Base-by-base conservation (phyloP, 1,140 invertebrate species). In the Papilio glaucus region DNA sequence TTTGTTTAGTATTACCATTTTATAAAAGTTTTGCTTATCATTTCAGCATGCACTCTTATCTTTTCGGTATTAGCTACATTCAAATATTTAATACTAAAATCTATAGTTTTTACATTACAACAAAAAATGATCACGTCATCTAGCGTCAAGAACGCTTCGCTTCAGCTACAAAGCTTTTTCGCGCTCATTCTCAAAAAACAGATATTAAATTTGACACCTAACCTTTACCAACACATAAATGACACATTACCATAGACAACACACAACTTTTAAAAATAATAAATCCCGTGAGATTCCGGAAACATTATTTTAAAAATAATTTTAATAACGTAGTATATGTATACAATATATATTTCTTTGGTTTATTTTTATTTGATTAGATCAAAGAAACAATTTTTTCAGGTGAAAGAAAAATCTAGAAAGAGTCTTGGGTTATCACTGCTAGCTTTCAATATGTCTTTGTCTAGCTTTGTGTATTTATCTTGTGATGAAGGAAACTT, bases 381-480 rank as follows among this genome's bases (percentile, higher is more conserved):
- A 77, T 72, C 69, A 67, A 67, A 78, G 71, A 74, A 61, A 60
- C 18, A 72, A 80, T 77, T 79, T 84, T 91, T 92, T 89, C 90
- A 92, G 90, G 88, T 90, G 85, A 89, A 53, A 85, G 85, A 84
- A 72, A 79, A 73, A 33, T 33, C 67, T 75, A 82, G 67, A 80
- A 77, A 33, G 6, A 80, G 74, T 71, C 74, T 76, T 72, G 75
- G 76, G 70, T 79, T 77, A 82, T 83, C 79, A 87, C 82, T 85
- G 88, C 86, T 88, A 85, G 89, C 89, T 91, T 91, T 82, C 71
- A 77, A 83, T 80, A 80, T 83, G 75, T 85, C 77, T 88, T 72
- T 89, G 84, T 90, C 82, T 91, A 90, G 88, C 88, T 89, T 90
- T 90, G 78, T 90, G 83, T 91, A 86, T 81, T 84, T 77, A 81